A percentile compares a stretch with the other conserved stretches of the same genome.
phyloP scores from a whole-genome alignment of 1,140 invertebrate species.

The Nymphalis io region DNA sequence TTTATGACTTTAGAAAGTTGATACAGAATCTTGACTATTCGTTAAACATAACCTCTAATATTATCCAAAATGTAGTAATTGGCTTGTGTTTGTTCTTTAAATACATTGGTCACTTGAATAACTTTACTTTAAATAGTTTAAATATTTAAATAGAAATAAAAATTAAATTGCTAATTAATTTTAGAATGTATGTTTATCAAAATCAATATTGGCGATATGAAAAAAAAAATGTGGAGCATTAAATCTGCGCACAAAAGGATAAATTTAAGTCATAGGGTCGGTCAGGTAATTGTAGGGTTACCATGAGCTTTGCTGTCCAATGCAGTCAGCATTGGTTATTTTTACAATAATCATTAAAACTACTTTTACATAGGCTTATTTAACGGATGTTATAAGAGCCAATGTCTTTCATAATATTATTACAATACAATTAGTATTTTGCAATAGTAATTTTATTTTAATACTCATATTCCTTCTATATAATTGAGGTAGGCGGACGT shows the following conservation, averaged over 20 bases:
- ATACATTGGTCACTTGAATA: background rate
- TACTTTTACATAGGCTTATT: no score
- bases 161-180: background rate
- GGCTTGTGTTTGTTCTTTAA: background rate
- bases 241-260: constrained; percentile 37
- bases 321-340: no score
- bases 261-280: constrained; percentile 51
- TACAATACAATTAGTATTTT: no score
- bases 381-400: no score
- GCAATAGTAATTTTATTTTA: no score
- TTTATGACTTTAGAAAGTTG: constrained; percentile 7
- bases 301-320: constrained; percentile 28
- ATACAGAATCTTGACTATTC: background rate
- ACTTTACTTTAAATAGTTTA: no score
- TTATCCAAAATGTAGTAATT: background rate
- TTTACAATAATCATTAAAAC: no score
- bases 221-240: constrained; percentile 49
- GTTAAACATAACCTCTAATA: background rate
- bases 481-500: no score
- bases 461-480: no score
- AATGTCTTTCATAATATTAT: no score
- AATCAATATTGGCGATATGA: constrained; percentile 24
- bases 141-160: no score
- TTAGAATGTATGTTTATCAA: background rate
- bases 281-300: constrained; percentile 61